Base-by-base conservation (phyloP, 2,888 invertebrate genomes). In the Quadriops clusia region DNA sequence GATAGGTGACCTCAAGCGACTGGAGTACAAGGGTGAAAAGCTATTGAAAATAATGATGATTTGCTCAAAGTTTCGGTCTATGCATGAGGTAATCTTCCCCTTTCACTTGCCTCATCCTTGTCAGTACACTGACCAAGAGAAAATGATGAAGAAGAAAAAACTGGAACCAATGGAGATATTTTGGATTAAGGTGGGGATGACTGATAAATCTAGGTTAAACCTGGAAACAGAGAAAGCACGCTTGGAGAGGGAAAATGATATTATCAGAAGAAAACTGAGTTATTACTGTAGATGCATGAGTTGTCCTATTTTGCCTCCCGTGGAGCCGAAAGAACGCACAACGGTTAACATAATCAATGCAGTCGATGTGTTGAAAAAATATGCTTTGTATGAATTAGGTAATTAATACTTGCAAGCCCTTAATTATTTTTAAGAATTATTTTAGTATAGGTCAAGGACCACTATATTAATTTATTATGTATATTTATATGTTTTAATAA, bases 51-150 rank as follows among this genome's bases (percentile, higher is more conserved):
- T 81, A 33, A 61, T 70, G 0, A 64, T 67, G 18, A 70, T 77
- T 29, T 83, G 81, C 41, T 60, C 68, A 26, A 77, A 77, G 49
- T 68, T 75, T 36, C 81, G 82, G 50, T 72, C 72, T 0, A 63
- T 70, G 24, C 61, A 65, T 0, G 75, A 77, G 42, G 67, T 69
- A 44, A 53, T 66, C 23, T 38, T 62, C 15, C 59, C 64, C 3
- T 58, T 55, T 30, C 32, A 30, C 8, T 14, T 23, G 6, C 20
- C 33, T 20, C 31, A n/a, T n/a, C n/a, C n/a, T n/a, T n/a, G n/a
- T n/a, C n/a, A n/a, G n/a, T n/a, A n/a, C n/a, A n/a, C n/a, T n/a
- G n/a, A n/a, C n/a, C n/a, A 33, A 28, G 32, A 30, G 15, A 7
- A 14, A 22, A 28, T 3, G 6, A 9, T 15, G n/a, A 12, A 18